Evolutionary conservation across 1,140 invertebrate genomes (phyloP).

Genomic region (Prorops nasuta): DNA sequence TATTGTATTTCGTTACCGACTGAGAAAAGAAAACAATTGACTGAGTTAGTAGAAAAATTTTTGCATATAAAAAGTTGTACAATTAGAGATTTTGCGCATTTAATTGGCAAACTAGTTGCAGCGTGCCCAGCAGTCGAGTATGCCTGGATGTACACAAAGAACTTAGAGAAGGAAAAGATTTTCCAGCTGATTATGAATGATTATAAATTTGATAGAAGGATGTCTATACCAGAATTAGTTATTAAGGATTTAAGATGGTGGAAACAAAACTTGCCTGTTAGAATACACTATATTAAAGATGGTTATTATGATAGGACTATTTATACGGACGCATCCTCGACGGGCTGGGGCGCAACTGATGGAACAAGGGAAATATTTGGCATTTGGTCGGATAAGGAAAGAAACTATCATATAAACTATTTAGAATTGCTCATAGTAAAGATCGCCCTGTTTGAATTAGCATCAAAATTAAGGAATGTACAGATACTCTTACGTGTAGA

Average conservation of each 20-base stretch:
- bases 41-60: not conserved
- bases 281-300: conserved; percentile 6
- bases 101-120: not conserved
- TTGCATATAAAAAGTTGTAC: not conserved
- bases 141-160: not conserved
- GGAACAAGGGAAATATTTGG: not conserved
- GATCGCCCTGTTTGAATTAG: not conserved
- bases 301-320: conserved; percentile 12
- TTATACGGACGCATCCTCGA: conserved; percentile 25
- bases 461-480: not conserved
- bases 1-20: not conserved
- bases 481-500: conserved; percentile 1
- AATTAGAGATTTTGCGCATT: conserved; percentile 1
- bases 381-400: not conserved
- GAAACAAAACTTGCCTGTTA: conserved; percentile 13
- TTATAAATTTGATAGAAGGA: conserved; percentile 3
- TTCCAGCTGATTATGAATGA: not conserved
- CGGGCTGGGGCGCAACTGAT: conserved; percentile 22
- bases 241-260: conserved; percentile 23
- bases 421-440: not conserved
- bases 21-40: not conserved
- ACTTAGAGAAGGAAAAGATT: conserved; percentile 2
- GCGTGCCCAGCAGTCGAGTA: not conserved
- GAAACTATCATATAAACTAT: not conserved
- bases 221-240: conserved; percentile 3